Evolutionary conservation across 2,797 vertebrate species (phyloP).

Genomic region (Clarias platycephalus): DNA sequence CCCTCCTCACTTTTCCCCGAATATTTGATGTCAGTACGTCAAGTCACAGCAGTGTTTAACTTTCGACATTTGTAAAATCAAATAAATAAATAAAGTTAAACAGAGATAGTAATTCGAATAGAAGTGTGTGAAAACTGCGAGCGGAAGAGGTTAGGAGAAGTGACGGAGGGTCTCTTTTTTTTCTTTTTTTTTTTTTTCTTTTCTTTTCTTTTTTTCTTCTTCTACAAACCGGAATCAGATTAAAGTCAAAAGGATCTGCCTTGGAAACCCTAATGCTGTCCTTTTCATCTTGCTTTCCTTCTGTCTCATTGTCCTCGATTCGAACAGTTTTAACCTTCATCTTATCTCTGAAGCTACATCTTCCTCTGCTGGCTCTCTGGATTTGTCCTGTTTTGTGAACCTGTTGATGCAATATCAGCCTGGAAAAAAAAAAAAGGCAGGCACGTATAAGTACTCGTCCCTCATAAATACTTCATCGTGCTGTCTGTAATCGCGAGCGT

Average conservation of each 20-base stretch:
- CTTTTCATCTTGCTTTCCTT: conserved; percentile 37
- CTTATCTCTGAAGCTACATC: conserved; percentile 38
- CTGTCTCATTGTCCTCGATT: conserved; percentile 43
- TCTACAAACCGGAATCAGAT: conserved; percentile 23
- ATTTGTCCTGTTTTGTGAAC: conserved; percentile 46
- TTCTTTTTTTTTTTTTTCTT: background rate
- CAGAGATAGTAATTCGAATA: background rate
- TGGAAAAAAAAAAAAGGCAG: conserved; percentile 16
- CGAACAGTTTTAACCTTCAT: conserved; percentile 33
- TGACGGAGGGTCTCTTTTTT: conserved; percentile 35
- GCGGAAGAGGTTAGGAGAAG: background rate
- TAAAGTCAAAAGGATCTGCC: conserved; percentile 49
- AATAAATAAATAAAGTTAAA: background rate
- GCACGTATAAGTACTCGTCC: conserved; percentile 19
- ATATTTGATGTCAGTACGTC: background rate
- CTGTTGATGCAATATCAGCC: conserved; percentile 41
- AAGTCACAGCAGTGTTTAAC: background rate
- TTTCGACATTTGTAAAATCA: background rate
- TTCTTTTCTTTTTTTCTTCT: background rate
- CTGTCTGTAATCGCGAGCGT: conserved; percentile 21
- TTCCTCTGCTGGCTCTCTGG: conserved; percentile 38
- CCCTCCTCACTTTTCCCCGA: conserved; percentile 24
- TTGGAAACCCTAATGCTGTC: conserved; percentile 41
- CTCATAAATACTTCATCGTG: conserved; percentile 42
- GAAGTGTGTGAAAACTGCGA: background rate